Evolutionary conservation across 2,888 invertebrate species (phyloP), one percentile per base, ranked within the genome.

Genomic region (Vannuccia rotundouncinata): DNA sequence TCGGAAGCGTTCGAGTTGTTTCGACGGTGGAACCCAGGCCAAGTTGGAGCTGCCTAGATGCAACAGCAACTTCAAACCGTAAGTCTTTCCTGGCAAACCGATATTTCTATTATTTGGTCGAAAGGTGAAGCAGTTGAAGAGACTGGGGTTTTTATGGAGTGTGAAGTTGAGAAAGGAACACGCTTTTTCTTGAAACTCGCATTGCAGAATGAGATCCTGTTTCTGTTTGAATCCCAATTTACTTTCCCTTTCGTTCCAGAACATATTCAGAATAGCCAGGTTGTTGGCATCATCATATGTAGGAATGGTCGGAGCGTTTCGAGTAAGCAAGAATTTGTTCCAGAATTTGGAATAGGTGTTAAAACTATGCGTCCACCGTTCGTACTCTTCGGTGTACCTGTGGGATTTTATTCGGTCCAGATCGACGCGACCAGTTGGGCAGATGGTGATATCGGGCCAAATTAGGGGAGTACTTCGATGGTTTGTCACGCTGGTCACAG

Each of bases 391-490:
- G 5, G 10, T 22, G 10, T 66, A 5, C 25, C 25, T 22, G 22
- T 66, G 10, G 2, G 25, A 66, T n/a, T n/a, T 74, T 0, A 78
- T 25, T 5, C 66, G 78, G 25, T 78, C 78, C n/a, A 27, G 22
- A 78, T 78, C 78, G 25, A 78, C 66, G 1, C 78, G 1, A 60
- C 28, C 27, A 5, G 78, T 60, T 0, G 78, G 78, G 60, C 78
- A 78, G 30, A 78, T 78, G n/a, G 78, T 78, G 25, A 78, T 59
- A 2, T 59, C 78, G 27, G 78, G 78, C 78, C 78, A 78, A 1
- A 25, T 25, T 30, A 78, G 1, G n/a, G 2, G 25, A 1, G 25
- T 22, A 59, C 59, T 60, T 1, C 60, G 28, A 13, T 27, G n/a
- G 27, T 78, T 22, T 1, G 27, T 28, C 1, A 60, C 29, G 25